A percentile compares a stretch with the other conserved stretches of the same genome.
Evolutionary conservation across 2,113 vertebrate species (phyloP).

Genomic region (Rhabdornis inornatus): DNA sequence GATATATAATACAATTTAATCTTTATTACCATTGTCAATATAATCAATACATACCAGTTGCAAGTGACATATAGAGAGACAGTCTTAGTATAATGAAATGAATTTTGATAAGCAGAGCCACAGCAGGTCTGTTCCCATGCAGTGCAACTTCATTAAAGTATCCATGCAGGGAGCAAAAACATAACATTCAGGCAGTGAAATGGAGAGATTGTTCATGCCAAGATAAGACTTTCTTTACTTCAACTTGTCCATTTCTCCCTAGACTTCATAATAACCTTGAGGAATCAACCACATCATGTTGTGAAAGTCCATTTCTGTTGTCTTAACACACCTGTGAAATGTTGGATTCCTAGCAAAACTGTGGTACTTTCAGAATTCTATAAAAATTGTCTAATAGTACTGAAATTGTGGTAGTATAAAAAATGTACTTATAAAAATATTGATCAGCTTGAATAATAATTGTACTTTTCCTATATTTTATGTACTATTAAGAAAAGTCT

Average conservation of each 20-base stretch:
- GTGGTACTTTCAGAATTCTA: neutral
- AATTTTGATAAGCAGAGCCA: neutral
- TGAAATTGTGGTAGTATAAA: neutral
- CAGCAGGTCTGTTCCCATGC: neutral
- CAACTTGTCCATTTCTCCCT: neutral
- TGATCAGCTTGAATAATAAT: neutral
- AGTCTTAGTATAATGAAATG: neutral
- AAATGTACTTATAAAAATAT: neutral
- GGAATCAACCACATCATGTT: neutral
- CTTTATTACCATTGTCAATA: neutral
- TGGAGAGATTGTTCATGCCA: neutral
- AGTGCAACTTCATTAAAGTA: neutral
- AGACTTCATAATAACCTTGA: neutral
- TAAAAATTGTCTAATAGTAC: neutral
- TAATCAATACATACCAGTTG: conserved; percentile 8
- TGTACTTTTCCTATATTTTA: neutral
- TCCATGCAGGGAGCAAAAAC: neutral
- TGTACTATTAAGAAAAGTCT: neutral
- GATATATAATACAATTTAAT: neutral
- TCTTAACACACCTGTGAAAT: neutral
- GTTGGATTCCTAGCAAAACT: neutral
- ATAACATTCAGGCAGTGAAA: neutral
- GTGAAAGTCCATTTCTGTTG: neutral
- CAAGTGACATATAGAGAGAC: neutral
- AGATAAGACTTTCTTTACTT: neutral